Evolutionary conservation across 2,888 invertebrate species (phyloP).

Genomic region (Elgonia sp.): DNA sequence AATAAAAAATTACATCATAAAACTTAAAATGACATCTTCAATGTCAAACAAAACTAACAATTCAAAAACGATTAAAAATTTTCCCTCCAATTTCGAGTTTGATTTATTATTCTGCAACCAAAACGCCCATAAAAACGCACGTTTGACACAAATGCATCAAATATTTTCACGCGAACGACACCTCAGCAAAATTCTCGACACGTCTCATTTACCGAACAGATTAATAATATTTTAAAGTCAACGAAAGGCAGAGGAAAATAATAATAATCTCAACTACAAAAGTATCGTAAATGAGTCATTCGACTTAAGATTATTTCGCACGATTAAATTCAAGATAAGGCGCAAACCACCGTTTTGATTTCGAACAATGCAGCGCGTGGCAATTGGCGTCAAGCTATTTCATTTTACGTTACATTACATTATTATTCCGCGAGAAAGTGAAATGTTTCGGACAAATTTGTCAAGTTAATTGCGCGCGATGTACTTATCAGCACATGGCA

Average conservation of each 20-base stretch:
- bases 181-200: not conserved
- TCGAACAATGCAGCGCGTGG: constrained; percentile 48
- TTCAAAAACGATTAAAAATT: too few species aligned
- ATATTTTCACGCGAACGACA: not conserved
- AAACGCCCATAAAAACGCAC: too few species aligned
- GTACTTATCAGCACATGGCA: constrained; percentile 49
- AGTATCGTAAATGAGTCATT: constrained; percentile 29
- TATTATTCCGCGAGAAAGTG: constrained; percentile 46
- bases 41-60: too few species aligned
- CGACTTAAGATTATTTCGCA: constrained; percentile 21
- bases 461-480: constrained; percentile 54
- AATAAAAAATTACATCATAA: too few species aligned
- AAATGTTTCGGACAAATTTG: constrained; percentile 48
- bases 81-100: too few species aligned
- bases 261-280: constrained; percentile 1
- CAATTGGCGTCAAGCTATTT: constrained; percentile 3
- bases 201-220: constrained; percentile 1
- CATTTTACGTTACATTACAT: not conserved
- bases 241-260: too few species aligned
- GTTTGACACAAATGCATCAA: not conserved
- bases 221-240: not conserved
- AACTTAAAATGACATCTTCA: too few species aligned
- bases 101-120: too few species aligned
- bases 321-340: constrained; percentile 44
- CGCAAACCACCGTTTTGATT: constrained; percentile 27